Base-by-base conservation (phyloP, 1,140 invertebrate species). In the Drosophila ficusphila region DNA sequence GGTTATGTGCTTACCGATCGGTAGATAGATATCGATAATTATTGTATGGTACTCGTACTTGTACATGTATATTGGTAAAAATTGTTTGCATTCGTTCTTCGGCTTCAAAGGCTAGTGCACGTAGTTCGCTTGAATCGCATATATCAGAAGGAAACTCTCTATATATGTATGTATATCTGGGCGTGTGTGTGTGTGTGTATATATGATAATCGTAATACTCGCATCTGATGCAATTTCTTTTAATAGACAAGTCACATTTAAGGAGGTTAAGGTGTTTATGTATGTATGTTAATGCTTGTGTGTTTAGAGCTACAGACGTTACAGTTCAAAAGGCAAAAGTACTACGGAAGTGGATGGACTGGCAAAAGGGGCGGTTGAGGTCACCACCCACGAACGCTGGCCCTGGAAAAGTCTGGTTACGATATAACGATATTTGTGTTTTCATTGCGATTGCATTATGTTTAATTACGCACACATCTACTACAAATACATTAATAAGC, bases 211-310 rank as follows among this genome's bases (percentile, higher is more conserved):
- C 58, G 54, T 29, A 61, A 64, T 79, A 18, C 18, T 68, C 82
- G 79, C 81, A 85, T 86, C 81, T 76, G 76, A 85, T 85, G 73
- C 81, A 46, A 36, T 73, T 71, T 75, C 70, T 73, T 71, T 75
- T 74, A 88, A 82, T 88, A 88, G 82, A 88, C 82, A 88, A 88
- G 82, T 88, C 82, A 88, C 82, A 88, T 88, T 88, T 77, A 88
- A 88, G 82, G 82, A 86, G 82, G 82, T 86, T 86, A 72, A 61
- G 34, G 21, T 67, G 21, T 67, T 19, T 44, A 48, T 67, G 41
- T 44, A 48, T 57, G 19, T 69, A 31, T 57, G 33, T 41, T 34
- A 68, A 38, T 76, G 64, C 36, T 29, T 56, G 12, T 47, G 12
- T 47, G 54, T 62, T 36, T 49, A 62, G 47, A 51, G 73, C 68